Evolutionary conservation across 2,888 invertebrate genomes (phyloP).

Genomic region (Sthenelais limicola): DNA sequence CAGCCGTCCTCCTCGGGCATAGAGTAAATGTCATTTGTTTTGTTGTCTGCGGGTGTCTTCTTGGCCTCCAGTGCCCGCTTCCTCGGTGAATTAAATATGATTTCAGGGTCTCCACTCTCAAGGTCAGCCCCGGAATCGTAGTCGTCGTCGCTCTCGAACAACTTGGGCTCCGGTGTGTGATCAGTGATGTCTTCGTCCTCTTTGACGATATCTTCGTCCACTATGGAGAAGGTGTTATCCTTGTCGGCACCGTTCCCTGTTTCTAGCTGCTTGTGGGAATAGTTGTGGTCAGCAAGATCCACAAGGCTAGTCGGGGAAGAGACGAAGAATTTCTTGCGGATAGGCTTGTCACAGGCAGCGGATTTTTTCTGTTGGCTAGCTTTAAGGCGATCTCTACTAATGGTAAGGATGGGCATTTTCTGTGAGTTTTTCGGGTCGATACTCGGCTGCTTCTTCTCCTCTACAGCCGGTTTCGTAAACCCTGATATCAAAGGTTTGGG

Average conservation of each 20-base stretch:
- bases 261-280: background rate
- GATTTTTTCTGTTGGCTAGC: background rate
- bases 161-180: background rate
- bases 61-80: conserved; percentile 34
- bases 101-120: conserved; percentile 51
- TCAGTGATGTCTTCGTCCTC: background rate
- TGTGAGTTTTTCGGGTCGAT: conserved; percentile 13
- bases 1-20: conserved; percentile 9
- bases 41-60: background rate
- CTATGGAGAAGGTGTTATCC: conserved; percentile 23
- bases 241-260: background rate
- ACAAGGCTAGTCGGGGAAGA: conserved; percentile 18
- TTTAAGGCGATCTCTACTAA: conserved; percentile 23
- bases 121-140: conserved; percentile 42
- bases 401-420: conserved; percentile 21
- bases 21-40: conserved; percentile 25
- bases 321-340: conserved; percentile 30
- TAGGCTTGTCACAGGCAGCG: background rate
- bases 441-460: background rate
- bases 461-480: background rate
- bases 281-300: conserved; percentile 2
- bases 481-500: conserved; percentile 12
- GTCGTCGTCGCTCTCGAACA: conserved; percentile 40
- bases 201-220: background rate
- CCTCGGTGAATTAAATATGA: conserved; percentile 49